phyloP scores from a whole-genome alignment of 2,888 invertebrate species.

The Chrysomela aeneicollis region DNA sequence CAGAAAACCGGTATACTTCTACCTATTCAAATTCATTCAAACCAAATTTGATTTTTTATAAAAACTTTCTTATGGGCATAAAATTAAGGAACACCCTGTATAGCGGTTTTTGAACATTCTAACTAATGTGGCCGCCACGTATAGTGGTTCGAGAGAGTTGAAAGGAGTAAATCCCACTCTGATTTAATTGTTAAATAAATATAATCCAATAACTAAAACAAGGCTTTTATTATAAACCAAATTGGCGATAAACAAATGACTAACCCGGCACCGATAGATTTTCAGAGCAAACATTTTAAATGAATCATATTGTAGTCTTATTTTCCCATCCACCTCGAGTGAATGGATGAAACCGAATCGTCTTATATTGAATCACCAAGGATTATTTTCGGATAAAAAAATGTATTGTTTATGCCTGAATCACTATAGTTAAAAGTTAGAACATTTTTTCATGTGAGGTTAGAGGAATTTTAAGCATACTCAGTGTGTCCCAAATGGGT shows the following conservation, averaged over 20 bases:
- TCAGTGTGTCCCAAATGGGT: no score
- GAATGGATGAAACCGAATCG: background rate
- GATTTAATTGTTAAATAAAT: background rate
- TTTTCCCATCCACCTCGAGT: background rate
- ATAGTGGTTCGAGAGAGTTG: no score
- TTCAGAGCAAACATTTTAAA: background rate
- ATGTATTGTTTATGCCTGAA: background rate
- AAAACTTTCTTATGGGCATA: no score
- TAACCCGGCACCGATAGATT: background rate
- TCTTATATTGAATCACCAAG: background rate
- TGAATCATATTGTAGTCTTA: background rate
- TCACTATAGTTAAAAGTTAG: no score
- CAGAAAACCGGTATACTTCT: no score
- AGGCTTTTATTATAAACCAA: constrained; percentile 15
- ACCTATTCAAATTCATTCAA: no score
- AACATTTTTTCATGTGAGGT: no score
- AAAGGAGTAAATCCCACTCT: background rate
- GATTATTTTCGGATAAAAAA: background rate
- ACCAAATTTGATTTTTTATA: no score
- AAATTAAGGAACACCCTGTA: no score
- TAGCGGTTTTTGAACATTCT: no score
- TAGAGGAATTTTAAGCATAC: no score
- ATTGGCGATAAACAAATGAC: constrained; percentile 18
- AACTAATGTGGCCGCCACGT: no score
- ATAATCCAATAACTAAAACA: constrained; percentile 7